Conservation (phyloP, 2,888 invertebrate genomes). For the Pseudococcus longispinus region DNA sequence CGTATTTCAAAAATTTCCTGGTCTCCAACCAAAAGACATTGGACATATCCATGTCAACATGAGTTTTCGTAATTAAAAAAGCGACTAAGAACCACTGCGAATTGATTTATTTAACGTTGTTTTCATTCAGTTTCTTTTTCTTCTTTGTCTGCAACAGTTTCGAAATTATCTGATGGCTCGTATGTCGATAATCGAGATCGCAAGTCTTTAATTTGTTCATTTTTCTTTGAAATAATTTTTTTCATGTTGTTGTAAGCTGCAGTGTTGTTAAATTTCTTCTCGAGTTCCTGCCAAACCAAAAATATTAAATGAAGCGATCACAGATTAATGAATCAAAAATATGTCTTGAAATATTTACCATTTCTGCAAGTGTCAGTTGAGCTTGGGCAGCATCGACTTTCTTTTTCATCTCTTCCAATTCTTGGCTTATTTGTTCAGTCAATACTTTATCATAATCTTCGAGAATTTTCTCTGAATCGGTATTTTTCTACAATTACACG, state of each 20-base stretch:
- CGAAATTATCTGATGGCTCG: slow-evolving; percentile 58
- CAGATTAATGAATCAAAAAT: slow-evolving; percentile 20
- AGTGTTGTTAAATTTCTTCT: slow-evolving; percentile 68
- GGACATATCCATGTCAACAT: too few species aligned
- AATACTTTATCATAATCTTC: slow-evolving; percentile 60
- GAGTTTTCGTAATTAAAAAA: too few species aligned
- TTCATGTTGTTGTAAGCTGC: slow-evolving; percentile 68
- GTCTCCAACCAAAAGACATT: too few species aligned
- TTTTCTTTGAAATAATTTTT: slow-evolving; percentile 67
- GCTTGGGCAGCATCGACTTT: slow-evolving; percentile 64
- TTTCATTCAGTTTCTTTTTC: neutral
- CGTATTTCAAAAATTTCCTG: too few species aligned
- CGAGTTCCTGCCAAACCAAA: slow-evolving; percentile 64
- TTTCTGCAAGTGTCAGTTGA: slow-evolving; percentile 67
- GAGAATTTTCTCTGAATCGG: slow-evolving; percentile 58
- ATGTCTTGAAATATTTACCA: slow-evolving; percentile 59
- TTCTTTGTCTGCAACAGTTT: neutral
- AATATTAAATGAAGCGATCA: neutral
- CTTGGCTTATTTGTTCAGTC: slow-evolving; percentile 59
- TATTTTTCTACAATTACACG: slow-evolving; percentile 19
- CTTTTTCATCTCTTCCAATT: slow-evolving; percentile 60
- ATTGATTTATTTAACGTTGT: neutral
- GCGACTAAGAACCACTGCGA: neutral
- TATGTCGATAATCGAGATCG: slow-evolving; percentile 60
- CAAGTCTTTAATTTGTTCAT: slow-evolving; percentile 66